Conservation (phyloP, 2,888 invertebrate genomes). For the Crocallis elinguaria region DNA sequence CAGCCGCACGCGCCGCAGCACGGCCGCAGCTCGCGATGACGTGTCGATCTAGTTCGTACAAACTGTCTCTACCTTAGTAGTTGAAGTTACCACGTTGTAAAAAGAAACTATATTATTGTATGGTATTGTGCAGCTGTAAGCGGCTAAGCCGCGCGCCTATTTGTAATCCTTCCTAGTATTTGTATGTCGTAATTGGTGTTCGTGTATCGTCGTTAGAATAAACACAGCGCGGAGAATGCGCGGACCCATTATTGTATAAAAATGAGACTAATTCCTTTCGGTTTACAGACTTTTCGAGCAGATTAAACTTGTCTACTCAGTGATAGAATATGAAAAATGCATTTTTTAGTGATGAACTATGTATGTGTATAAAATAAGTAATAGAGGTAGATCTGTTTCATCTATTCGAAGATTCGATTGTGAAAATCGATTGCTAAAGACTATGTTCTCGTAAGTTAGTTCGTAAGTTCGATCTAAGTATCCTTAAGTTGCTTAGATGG, state of each 20-base stretch:
- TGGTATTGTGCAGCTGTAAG: slow-evolving; percentile 79
- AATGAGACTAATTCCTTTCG: slow-evolving; percentile 74
- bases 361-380: slow-evolving; percentile 75
- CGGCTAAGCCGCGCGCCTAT: slow-evolving; percentile 77
- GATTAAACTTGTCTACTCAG: slow-evolving; percentile 83
- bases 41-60: slow-evolving; percentile 64
- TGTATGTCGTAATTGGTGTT: slow-evolving; percentile 70
- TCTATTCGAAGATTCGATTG: slow-evolving; percentile 82
- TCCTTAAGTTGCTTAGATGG: slow-evolving; percentile 75
- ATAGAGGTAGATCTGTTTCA: slow-evolving; percentile 82
- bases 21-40: slow-evolving; percentile 36
- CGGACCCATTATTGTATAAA: slow-evolving; percentile 51
- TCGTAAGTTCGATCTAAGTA: slow-evolving; percentile 72
- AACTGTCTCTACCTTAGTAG: slow-evolving; percentile 72
- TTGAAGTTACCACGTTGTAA: slow-evolving; percentile 82
- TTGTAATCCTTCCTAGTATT: slow-evolving; percentile 79
- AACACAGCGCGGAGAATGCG: slow-evolving; percentile 43
- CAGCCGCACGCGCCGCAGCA: slow-evolving; percentile 33
- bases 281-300: slow-evolving; percentile 82
- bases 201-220: slow-evolving; percentile 54
- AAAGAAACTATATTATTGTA: slow-evolving; percentile 65
- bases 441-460: slow-evolving; percentile 76
- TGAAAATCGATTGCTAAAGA: slow-evolving; percentile 82
- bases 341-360: slow-evolving; percentile 83
- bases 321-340: slow-evolving; percentile 81